Conservation (phyloP, 2,113 vertebrate genomes). For the Melanotaenia duboulayi region DNA sequence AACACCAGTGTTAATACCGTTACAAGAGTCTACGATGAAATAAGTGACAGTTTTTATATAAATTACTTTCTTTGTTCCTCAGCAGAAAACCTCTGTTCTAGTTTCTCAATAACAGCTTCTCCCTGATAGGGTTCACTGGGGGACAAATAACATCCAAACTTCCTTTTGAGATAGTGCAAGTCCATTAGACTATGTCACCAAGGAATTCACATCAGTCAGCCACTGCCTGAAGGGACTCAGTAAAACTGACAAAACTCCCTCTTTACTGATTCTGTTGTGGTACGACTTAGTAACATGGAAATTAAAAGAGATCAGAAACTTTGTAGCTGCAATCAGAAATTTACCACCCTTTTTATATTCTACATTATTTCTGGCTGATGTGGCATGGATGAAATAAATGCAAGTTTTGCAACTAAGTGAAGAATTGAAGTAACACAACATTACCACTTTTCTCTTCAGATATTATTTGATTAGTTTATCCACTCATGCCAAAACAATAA, state of each 20-base stretch:
- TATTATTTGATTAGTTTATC: background rate
- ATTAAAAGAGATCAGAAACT: constrained; percentile 14
- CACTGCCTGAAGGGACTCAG: constrained; percentile 38
- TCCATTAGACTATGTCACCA: constrained; percentile 56
- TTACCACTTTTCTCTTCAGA: background rate
- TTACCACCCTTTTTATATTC: background rate
- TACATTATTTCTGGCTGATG: background rate
- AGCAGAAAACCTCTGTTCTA: background rate
- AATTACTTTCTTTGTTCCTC: background rate
- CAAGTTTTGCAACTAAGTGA: background rate
- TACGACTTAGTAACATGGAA: background rate
- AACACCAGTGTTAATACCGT: background rate
- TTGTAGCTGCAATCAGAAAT: background rate
- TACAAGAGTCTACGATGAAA: background rate
- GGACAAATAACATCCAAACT: constrained; percentile 35
- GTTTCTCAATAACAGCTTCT: constrained; percentile 1
- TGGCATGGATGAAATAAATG: background rate
- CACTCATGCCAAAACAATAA: background rate
- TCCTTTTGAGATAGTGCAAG: constrained; percentile 24
- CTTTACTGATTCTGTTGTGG: constrained; percentile 12
- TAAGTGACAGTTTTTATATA: background rate
- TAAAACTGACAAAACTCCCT: constrained; percentile 30
- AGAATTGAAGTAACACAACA: background rate
- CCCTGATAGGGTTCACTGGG: constrained; percentile 31
- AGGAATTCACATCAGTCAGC: constrained; percentile 47